phyloP scores from a whole-genome alignment of 2,797 vertebrate genomes.

The Hydrolagus colliei region DNA sequence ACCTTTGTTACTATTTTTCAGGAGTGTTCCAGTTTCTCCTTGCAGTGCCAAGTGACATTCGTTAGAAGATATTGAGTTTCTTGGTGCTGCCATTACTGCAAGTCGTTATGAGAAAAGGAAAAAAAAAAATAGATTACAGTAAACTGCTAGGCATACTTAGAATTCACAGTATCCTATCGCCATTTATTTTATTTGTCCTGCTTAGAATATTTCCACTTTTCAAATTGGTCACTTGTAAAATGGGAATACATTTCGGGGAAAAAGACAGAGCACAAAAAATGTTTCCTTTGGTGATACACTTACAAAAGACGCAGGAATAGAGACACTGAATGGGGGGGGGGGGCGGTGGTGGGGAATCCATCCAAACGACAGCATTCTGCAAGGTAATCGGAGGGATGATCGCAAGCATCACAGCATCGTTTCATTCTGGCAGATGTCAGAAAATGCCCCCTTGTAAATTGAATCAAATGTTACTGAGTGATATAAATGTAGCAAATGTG shows the following conservation, averaged over 20 bases:
- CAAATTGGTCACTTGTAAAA: background rate
- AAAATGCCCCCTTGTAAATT: background rate
- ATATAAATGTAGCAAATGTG: slow-evolving; percentile 19
- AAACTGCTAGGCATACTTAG: background rate
- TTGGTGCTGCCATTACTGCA: background rate
- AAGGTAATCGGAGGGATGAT: background rate
- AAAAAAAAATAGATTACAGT: too few relatives aligned
- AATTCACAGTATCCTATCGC: background rate
- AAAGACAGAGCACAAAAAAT: background rate
- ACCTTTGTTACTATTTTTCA: slow-evolving; percentile 11
- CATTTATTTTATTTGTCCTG: background rate
- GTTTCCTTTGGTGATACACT: too few relatives aligned
- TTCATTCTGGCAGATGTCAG: background rate
- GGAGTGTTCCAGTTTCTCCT: background rate
- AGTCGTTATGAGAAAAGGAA: background rate
- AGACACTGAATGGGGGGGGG: too few relatives aligned
- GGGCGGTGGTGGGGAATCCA: background rate
- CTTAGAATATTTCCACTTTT: background rate
- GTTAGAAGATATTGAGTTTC: background rate
- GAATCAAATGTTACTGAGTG: background rate
- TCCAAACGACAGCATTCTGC: background rate
- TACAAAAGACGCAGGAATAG: too few relatives aligned
- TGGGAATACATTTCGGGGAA: background rate
- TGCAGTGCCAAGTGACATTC: slow-evolving; percentile 12
- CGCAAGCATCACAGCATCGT: background rate